phyloP scores from a whole-genome alignment of 2,888 invertebrate genomes.

The Melanophora roralis region DNA sequence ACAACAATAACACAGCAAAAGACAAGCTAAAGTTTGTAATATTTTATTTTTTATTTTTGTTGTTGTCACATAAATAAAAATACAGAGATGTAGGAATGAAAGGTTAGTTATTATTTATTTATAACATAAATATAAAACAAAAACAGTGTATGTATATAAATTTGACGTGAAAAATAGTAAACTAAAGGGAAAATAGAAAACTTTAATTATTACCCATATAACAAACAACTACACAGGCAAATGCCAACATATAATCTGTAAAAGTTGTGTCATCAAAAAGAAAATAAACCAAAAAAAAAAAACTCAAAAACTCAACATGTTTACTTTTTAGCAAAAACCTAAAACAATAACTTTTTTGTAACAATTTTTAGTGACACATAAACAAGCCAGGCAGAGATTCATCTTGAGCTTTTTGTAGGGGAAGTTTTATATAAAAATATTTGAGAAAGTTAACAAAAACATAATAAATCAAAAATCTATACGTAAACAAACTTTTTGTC shows the following conservation, averaged over 20 bases:
- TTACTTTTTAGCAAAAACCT: too few species aligned
- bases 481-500: too few species aligned
- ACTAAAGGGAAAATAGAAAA: constrained; percentile 21
- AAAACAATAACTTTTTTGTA: too few species aligned
- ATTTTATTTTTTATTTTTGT: background rate
- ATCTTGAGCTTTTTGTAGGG: too few species aligned
- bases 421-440: too few species aligned
- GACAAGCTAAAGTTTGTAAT: background rate
- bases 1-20: background rate
- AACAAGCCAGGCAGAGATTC: too few species aligned
- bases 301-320: too few species aligned
- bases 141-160: constrained; percentile 4
- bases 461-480: too few species aligned
- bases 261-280: constrained; percentile 8
- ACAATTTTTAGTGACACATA: too few species aligned
- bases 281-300: background rate
- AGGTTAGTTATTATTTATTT: constrained; percentile 26
- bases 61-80: background rate
- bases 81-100: background rate
- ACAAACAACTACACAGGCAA: background rate
- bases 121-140: background rate
- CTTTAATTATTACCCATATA: constrained; percentile 5
- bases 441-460: too few species aligned
- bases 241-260: background rate
- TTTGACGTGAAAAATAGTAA: constrained; percentile 19